Conservation (phyloP, 2,113 vertebrate genomes). For the Megaceryle torquata region DNA sequence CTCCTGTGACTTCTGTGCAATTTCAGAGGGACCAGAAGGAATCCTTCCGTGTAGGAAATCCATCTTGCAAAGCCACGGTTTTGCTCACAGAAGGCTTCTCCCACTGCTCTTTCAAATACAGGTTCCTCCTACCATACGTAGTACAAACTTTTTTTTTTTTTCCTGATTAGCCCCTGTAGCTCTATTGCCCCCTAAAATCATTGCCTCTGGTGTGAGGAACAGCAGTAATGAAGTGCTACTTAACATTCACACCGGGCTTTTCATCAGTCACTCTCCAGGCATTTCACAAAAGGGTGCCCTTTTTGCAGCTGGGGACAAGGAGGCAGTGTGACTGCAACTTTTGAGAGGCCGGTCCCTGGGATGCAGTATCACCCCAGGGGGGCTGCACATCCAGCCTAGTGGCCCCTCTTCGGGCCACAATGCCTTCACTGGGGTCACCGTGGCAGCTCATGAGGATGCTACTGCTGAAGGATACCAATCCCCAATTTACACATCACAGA, state of each 20-base stretch:
- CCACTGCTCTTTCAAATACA: background rate
- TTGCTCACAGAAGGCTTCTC: background rate
- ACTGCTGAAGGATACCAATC: background rate
- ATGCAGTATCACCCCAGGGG: background rate
- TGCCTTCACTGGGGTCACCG: background rate
- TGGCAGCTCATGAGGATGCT: background rate
- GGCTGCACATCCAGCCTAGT: background rate
- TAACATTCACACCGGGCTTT: background rate
- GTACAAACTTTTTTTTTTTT: background rate
- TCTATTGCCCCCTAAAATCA: background rate
- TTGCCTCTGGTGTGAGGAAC: background rate
- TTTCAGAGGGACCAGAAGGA: conserved; percentile 30
- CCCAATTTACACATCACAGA: fast-evolving
- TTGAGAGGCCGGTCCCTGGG: background rate
- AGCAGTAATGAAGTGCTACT: background rate
- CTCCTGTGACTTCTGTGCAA: background rate
- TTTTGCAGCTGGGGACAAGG: background rate
- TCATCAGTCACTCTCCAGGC: background rate
- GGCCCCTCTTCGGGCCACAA: background rate
- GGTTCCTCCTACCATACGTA: background rate
- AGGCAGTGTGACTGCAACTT: background rate
- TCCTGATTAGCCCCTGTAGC: background rate
- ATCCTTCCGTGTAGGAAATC: background rate
- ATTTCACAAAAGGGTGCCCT: background rate
- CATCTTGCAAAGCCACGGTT: background rate